A percentile compares a stretch with the other conserved stretches of the same genome.
phyloP scores from a whole-genome alignment of 2,113 vertebrate genomes.

The Arenaria interpres region DNA sequence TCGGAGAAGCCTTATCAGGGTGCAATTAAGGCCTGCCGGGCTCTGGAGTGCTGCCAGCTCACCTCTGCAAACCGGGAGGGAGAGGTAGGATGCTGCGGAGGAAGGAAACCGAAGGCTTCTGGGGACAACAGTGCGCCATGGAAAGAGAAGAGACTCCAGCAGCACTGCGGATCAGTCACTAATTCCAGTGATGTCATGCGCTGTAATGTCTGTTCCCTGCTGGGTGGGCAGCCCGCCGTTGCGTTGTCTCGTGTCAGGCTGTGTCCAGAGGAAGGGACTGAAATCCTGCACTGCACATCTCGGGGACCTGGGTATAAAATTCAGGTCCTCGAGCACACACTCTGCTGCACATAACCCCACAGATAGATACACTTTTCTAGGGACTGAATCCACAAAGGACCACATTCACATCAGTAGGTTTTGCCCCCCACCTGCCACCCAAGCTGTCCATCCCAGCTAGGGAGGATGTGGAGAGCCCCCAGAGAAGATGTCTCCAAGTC shows the following conservation, averaged over 20 bases:
- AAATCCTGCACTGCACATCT: background rate
- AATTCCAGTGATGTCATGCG: background rate
- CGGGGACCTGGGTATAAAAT: background rate
- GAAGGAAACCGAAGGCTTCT: background rate
- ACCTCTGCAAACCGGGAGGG: accelerated
- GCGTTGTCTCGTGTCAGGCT: background rate
- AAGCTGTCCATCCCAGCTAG: background rate
- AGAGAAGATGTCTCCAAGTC: background rate
- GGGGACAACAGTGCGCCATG: accelerated
- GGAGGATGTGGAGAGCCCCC: background rate
- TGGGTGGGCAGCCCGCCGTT: background rate
- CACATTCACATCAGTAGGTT: background rate
- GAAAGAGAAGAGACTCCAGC: background rate
- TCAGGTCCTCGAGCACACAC: accelerated
- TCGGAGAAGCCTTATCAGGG: background rate
- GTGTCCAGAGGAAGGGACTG: background rate
- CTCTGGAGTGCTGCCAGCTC: background rate
- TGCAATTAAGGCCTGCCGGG: background rate
- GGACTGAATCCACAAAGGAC: background rate
- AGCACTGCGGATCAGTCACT: accelerated
- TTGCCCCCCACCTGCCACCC: background rate
- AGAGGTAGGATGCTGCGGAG: background rate
- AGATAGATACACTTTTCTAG: accelerated
- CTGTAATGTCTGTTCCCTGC: background rate
- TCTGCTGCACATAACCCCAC: background rate